These are phyloP conservation scores for Torymus tubicola DNA, from an alignment of 2,888 invertebrate species.

Conservation along the genomic window DNA sequence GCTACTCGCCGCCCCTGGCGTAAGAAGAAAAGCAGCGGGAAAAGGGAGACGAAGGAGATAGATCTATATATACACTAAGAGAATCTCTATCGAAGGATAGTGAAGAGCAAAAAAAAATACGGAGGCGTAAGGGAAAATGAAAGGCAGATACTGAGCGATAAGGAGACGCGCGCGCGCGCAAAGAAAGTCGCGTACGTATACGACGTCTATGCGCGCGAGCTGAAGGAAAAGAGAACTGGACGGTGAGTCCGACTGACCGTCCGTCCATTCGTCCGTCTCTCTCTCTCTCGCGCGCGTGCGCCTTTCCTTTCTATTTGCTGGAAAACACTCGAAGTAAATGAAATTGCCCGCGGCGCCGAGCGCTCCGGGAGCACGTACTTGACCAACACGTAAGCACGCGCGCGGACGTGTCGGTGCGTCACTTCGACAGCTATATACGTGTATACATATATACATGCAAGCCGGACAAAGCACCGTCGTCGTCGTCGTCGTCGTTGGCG, in stretches of 20 bases:
- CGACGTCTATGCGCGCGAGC: too few relatives aligned
- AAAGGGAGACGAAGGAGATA: too few relatives aligned
- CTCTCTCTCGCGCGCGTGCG: too few relatives aligned
- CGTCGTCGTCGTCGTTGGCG: too few relatives aligned
- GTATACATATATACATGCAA: not conserved
- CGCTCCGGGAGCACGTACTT: slow-evolving; percentile 54
- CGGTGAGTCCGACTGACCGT: not conserved
- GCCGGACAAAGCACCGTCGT: slow-evolving; percentile 42
- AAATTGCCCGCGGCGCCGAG: slow-evolving; percentile 59
- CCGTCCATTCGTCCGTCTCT: slow-evolving; percentile 7
- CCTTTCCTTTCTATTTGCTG: slow-evolving; percentile 57
- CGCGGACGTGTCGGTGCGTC: slow-evolving; percentile 19
- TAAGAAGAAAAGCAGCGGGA: too few relatives aligned
- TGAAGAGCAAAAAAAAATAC: not conserved
- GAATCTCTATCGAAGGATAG: too few relatives aligned
- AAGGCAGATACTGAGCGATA: slow-evolving; percentile 39
- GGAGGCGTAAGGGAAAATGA: slow-evolving; percentile 15
- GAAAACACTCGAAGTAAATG: slow-evolving; percentile 62
- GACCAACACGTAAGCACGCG: slow-evolving; percentile 30
- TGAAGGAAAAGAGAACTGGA: slow-evolving; percentile 13
- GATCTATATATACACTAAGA: too few relatives aligned
- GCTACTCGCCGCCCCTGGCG: too few relatives aligned
- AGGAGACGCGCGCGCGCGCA: slow-evolving; percentile 22
- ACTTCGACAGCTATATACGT: slow-evolving; percentile 34
- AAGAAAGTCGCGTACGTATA: slow-evolving; percentile 16